Conservation (phyloP, 2,797 vertebrate species). For the Heteromormyrus szaboi region DNA sequence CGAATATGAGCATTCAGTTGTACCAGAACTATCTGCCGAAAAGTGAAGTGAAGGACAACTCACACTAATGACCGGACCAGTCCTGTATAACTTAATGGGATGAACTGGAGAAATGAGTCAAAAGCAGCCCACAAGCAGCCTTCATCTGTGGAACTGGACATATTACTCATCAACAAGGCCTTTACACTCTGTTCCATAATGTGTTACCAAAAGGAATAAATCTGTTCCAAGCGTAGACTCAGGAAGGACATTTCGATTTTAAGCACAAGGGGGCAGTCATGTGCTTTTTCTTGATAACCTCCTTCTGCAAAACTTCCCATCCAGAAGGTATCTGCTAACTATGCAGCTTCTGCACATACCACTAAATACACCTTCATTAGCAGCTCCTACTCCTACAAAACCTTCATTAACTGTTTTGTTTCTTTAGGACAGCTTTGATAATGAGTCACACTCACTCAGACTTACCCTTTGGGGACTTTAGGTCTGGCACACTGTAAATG, state of each 20-base stretch:
- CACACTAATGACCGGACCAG: background rate
- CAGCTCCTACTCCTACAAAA: background rate
- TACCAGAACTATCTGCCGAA: background rate
- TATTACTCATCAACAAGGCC: background rate
- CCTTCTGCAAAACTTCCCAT: background rate
- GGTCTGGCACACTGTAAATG: background rate
- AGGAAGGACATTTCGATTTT: background rate
- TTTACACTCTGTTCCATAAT: background rate
- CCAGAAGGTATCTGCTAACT: background rate
- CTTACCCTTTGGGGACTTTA: background rate
- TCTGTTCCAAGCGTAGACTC: background rate
- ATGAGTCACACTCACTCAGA: background rate
- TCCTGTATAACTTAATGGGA: background rate
- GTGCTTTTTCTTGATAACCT: background rate
- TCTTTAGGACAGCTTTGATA: background rate
- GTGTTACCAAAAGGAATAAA: background rate
- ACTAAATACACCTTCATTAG: background rate
- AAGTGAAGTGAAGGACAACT: background rate
- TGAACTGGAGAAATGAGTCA: background rate
- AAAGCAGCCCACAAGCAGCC: background rate
- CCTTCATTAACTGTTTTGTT: background rate
- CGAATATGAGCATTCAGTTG: background rate
- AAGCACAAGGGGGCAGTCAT: constrained; percentile 26
- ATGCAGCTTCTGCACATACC: background rate
- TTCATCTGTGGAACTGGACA: background rate